A percentile compares a stretch with the other conserved stretches of the same genome.
phyloP scores from a whole-genome alignment of 2,113 vertebrate genomes.

The Festucalex cinctus region DNA sequence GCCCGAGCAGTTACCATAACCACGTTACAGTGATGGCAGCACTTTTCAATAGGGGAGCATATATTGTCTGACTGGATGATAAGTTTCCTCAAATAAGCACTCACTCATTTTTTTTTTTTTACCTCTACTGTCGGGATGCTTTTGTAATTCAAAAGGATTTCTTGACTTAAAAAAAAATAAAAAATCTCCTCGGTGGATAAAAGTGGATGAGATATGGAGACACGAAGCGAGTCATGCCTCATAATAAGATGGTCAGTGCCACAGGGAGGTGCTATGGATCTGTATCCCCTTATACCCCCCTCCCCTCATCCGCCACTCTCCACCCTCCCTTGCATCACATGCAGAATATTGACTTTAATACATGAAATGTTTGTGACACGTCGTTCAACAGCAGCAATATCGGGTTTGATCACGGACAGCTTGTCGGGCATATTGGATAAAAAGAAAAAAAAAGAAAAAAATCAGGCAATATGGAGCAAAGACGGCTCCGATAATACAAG shows the following conservation, averaged over 20 bases:
- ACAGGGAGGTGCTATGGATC: constrained; percentile 74
- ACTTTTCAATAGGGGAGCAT: constrained; percentile 63
- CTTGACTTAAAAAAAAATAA: constrained; percentile 50
- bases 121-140: constrained; percentile 17
- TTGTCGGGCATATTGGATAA: constrained; percentile 7
- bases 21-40: constrained; percentile 68
- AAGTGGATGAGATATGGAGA: constrained; percentile 54
- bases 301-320: too few species aligned
- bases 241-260: constrained; percentile 64
- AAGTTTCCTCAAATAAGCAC: constrained; percentile 50
- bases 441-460: constrained; percentile 3
- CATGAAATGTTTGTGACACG: constrained; percentile 30
- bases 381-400: constrained; percentile 15
- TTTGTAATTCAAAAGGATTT: constrained; percentile 54
- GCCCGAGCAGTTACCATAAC: constrained; percentile 71
- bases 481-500: neutral
- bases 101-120: constrained; percentile 51
- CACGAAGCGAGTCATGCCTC: constrained; percentile 44
- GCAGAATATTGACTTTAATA: constrained; percentile 33
- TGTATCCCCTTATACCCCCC: constrained; percentile 35
- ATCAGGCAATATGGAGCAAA: neutral
- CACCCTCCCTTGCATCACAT: constrained; percentile 22
- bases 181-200: constrained; percentile 53
- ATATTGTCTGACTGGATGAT: constrained; percentile 61
- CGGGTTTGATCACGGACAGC: constrained; percentile 6